These are phyloP conservation scores for Temnothorax ravouxi DNA, from an alignment of 2,888 invertebrate species.

Conservation along the genomic window DNA sequence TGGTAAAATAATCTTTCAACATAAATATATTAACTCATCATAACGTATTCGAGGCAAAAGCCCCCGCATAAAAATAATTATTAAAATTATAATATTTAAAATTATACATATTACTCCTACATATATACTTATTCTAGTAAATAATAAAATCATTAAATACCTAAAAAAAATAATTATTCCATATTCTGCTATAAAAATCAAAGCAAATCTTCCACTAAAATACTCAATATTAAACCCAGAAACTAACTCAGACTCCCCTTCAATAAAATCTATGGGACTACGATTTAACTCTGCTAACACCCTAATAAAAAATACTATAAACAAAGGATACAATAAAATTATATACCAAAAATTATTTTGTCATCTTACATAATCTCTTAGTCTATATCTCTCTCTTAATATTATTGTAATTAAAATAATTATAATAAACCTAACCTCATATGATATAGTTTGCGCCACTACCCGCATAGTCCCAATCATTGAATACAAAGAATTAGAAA, in stretches of 20 bases:
- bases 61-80: constrained; percentile 74
- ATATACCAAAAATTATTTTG: constrained; percentile 70
- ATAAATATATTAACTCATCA: constrained; percentile 91
- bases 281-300: constrained; percentile 91
- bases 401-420: constrained; percentile 88
- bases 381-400: constrained; percentile 84
- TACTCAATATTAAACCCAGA: constrained; percentile 93
- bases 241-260: constrained; percentile 92
- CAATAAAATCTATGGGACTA: constrained; percentile 92
- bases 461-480: constrained; percentile 90
- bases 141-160: constrained; percentile 88
- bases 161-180: constrained; percentile 86
- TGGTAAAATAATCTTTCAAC: constrained; percentile 90
- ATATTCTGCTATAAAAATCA: constrained; percentile 91
- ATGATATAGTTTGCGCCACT: constrained; percentile 92
- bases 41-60: constrained; percentile 91
- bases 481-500: constrained; percentile 92
- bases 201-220: constrained; percentile 90
- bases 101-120: constrained; percentile 81
- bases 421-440: constrained; percentile 91
- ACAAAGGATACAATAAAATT: constrained; percentile 83
- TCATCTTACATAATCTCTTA: too few relatives aligned
- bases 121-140: constrained; percentile 87
- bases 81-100: neutral
- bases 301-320: constrained; percentile 88